These are phyloP conservation scores for Acleris laterana DNA, from an alignment of 2,888 invertebrate genomes.

Conservation along the genomic window DNA sequence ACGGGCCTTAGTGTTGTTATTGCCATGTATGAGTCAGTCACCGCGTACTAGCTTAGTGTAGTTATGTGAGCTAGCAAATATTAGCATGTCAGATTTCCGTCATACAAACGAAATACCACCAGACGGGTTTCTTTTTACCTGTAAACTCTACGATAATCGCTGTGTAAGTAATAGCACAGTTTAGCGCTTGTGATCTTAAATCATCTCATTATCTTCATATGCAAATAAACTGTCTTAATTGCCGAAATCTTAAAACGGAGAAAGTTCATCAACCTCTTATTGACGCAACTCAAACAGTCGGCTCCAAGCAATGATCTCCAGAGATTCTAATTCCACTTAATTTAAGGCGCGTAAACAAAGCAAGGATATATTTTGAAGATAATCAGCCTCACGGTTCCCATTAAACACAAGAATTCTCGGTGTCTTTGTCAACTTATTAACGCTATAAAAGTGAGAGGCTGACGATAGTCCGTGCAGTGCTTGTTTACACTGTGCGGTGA, in stretches of 20 bases:
- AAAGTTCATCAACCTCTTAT: slow-evolving; percentile 35
- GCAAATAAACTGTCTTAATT: slow-evolving; percentile 21
- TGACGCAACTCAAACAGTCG: slow-evolving; percentile 34
- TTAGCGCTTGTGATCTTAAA: background rate
- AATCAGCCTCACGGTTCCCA: slow-evolving; percentile 56
- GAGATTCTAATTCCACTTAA: slow-evolving; percentile 36
- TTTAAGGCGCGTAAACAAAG: slow-evolving; percentile 47
- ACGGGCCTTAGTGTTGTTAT: no score
- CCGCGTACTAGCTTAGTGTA: no score
- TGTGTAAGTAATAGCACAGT: background rate
- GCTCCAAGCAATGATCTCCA: slow-evolving; percentile 32
- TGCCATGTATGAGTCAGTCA: no score
- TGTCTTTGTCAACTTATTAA: slow-evolving; percentile 65
- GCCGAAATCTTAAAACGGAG: slow-evolving; percentile 26
- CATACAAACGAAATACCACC: no score
- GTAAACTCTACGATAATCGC: no score
- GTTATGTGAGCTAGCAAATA: background rate
- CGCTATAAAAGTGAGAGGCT: slow-evolving; percentile 57
- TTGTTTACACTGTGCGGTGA: slow-evolving; percentile 10
- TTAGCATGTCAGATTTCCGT: background rate
- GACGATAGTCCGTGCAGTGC: slow-evolving; percentile 33
- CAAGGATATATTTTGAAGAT: slow-evolving; percentile 48
- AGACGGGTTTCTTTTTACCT: no score
- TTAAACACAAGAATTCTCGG: slow-evolving; percentile 52
- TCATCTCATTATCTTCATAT: background rate